Conservation (phyloP, 2,888 invertebrate species). For the Drosophila algonquin region DNA sequence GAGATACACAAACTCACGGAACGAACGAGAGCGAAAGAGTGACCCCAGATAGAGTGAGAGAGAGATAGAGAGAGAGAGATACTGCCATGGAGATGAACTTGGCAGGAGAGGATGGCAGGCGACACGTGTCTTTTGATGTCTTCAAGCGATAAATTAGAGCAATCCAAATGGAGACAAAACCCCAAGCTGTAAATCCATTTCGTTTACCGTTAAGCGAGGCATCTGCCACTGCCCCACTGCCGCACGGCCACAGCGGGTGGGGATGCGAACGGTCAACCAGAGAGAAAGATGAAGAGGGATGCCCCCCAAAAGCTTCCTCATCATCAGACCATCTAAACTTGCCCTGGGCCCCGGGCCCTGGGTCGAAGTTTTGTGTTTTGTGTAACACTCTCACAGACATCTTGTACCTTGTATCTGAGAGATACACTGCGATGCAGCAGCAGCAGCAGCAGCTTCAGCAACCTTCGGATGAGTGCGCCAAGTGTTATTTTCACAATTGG, state of each 20-base stretch:
- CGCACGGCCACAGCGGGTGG: background rate
- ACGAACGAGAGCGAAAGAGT: conserved; percentile 3
- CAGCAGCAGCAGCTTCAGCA: conserved; percentile 27
- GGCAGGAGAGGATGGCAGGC: conserved; percentile 6
- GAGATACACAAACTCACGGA: conserved; percentile 40
- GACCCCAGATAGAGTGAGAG: background rate
- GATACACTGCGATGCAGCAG: conserved; percentile 20
- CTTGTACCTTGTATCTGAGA: conserved; percentile 28
- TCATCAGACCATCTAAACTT: background rate
- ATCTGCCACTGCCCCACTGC: background rate
- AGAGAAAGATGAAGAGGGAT: background rate
- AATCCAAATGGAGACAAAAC: conserved; percentile 30
- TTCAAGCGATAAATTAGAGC: conserved; percentile 64
- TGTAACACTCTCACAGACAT: conserved; percentile 45
- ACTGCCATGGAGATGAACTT: conserved; percentile 19
- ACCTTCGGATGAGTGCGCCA: conserved; percentile 76
- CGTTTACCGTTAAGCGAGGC: conserved; percentile 49
- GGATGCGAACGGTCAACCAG: too few species aligned
- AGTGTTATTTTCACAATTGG: conserved; percentile 77
- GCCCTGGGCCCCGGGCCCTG: background rate
- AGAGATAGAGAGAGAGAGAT: background rate
- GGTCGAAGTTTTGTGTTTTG: conserved; percentile 22
- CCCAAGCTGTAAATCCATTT: conserved; percentile 49
- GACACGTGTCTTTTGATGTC: conserved; percentile 59
- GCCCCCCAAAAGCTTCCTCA: background rate